These are phyloP conservation scores for Aricia agestis DNA, from an alignment of 1,140 invertebrate species.

Conservation along the genomic window DNA sequence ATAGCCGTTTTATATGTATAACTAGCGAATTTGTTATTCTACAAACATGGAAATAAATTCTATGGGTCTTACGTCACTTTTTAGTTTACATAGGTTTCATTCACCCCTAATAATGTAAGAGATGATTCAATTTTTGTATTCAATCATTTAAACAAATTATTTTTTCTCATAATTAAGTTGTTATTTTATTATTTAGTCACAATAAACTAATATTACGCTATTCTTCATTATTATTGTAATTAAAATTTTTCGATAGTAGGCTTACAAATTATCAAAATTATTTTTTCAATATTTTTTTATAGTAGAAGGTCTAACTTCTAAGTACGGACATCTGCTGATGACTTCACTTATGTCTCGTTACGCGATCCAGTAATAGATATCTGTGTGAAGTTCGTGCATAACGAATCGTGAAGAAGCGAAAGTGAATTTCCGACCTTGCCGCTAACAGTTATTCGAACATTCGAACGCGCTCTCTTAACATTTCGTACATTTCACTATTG, in stretches of 20 bases:
- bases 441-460: slow-evolving; percentile 24
- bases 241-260: too few relatives aligned
- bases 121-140: neutral
- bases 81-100: slow-evolving; percentile 4
- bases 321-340: neutral
- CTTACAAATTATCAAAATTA: too few relatives aligned
- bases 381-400: slow-evolving; percentile 14
- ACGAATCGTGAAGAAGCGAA: slow-evolving; percentile 37
- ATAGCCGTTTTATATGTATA: slow-evolving; percentile 8
- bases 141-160: too few relatives aligned
- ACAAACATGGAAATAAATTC: neutral
- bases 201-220: too few relatives aligned
- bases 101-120: neutral
- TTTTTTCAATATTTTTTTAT: too few relatives aligned
- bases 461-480: slow-evolving; percentile 32
- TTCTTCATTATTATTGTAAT: too few relatives aligned
- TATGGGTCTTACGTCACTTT: neutral
- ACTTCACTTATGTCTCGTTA: slow-evolving; percentile 5
- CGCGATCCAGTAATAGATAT: slow-evolving; percentile 15
- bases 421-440: slow-evolving; percentile 53
- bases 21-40: slow-evolving; percentile 2
- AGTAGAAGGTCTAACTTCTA: too few relatives aligned
- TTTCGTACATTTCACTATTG: slow-evolving; percentile 14
- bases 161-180: too few relatives aligned
- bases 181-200: too few relatives aligned